A percentile compares a stretch with the other conserved stretches of the same genome.
Conservation (phyloP, 2,113 vertebrate genomes). For the Etheostoma spectabile region DNA sequence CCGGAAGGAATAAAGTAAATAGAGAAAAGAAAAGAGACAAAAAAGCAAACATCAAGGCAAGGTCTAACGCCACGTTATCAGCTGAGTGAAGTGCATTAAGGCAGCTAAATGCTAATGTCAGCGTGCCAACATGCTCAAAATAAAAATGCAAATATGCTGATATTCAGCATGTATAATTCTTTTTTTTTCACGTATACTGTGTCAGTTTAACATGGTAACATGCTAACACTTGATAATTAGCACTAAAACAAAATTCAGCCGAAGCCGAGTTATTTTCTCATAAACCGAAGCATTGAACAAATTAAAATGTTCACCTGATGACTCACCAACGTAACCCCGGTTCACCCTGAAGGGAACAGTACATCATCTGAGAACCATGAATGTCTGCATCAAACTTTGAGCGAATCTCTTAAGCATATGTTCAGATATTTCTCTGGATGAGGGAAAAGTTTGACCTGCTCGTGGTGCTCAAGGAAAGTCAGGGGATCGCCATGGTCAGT, state of each 20-base stretch:
- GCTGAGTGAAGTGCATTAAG: background rate
- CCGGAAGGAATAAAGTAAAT: background rate
- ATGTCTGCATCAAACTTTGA: background rate
- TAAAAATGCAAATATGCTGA: background rate
- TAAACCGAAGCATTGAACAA: background rate
- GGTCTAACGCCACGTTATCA: background rate
- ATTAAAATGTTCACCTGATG: background rate
- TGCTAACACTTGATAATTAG: background rate
- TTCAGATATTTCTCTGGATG: background rate
- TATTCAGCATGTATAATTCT: background rate
- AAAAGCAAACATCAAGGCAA: background rate
- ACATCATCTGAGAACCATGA: background rate
- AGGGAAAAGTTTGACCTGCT: no score
- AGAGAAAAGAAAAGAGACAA: background rate
- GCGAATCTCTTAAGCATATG: background rate
- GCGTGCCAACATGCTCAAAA: background rate
- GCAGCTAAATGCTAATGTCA: background rate
- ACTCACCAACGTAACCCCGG: no score
- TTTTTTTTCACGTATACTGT: background rate
- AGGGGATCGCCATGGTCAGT: no score
- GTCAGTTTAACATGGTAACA: background rate
- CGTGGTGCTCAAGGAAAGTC: no score
- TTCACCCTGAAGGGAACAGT: background rate
- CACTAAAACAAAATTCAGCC: background rate
- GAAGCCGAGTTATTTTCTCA: background rate